Evolutionary conservation across 2,113 vertebrate species (phyloP).

Genomic region (Nothobranchius kuhntae): DNA sequence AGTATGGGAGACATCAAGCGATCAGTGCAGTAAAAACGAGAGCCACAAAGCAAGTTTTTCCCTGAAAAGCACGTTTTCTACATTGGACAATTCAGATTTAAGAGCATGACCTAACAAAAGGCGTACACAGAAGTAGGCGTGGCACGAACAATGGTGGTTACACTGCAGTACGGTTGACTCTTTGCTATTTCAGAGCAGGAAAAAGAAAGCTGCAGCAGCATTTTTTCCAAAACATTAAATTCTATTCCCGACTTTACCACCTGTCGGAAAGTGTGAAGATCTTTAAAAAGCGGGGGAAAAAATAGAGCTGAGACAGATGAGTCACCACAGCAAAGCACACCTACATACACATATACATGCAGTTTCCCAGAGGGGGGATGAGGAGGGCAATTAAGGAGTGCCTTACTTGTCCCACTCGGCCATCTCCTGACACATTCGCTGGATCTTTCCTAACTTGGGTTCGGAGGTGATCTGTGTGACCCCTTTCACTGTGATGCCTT

Average conservation of each 20-base stretch:
- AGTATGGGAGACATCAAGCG: too few relatives aligned
- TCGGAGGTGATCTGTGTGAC: constrained; percentile 91
- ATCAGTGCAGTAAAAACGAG: too few relatives aligned
- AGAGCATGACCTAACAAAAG: neutral
- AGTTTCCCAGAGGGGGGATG: constrained; percentile 14
- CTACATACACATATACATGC: constrained; percentile 32
- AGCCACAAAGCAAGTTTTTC: too few relatives aligned
- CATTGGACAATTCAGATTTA: neutral
- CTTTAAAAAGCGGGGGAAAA: neutral
- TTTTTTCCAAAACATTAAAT: constrained; percentile 28
- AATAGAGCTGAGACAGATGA: constrained; percentile 42
- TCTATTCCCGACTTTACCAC: constrained; percentile 48
- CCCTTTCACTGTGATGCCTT: constrained; percentile 90
- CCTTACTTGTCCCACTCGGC: constrained; percentile 93
- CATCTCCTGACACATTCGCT: constrained; percentile 93
- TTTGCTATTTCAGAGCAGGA: constrained; percentile 9
- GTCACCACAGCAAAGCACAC: constrained; percentile 39
- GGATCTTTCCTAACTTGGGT: constrained; percentile 90
- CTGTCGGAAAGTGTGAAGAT: constrained; percentile 42
- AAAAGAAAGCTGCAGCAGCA: constrained; percentile 29
- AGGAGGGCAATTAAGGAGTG: constrained; percentile 17
- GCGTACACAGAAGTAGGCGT: constrained; percentile 7
- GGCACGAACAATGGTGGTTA: constrained; percentile 1
- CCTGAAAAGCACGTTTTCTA: too few relatives aligned
- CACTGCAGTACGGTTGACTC: constrained; percentile 7